Evolutionary conservation across 2,113 vertebrate species (phyloP), one percentile per base, ranked within the genome.

Genomic region (Hemibagrus wyckioides): DNA sequence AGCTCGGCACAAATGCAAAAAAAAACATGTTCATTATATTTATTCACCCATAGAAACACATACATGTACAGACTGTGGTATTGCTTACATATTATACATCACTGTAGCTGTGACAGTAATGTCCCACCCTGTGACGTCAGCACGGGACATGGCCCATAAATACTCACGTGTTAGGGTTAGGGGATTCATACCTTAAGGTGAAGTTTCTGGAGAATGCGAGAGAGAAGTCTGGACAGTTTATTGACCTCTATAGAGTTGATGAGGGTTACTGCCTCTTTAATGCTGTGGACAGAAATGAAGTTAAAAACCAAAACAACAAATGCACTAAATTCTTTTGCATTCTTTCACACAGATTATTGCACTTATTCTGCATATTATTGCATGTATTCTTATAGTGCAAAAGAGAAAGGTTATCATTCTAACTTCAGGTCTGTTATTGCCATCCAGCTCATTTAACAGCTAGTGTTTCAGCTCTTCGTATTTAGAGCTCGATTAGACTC

Each of bases 151-250:
- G 17, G 6, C 56, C 19, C 5, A 48, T 48, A 8, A 48, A 5
- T 8, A 48, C 5, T 7, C 44, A 48, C 6, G 44, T 48, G 9
- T 48, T 48, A 48, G 44, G 5, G 5, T 48, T 25, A 11, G 6
- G n/a, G 50, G 77, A 23, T 36, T 73, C 69, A 54, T 91, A 99
- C 98, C 97, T 99, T 99, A 63, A 98, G 90, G 90, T 99, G 98
- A 90, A 99, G 96, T 92, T 96, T 99, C 89, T 99, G 97, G 83
- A 97, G 95, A 83, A 99, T 97, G 36, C 96, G 96, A 8, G 95
- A 97, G 30, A 99, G 96, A 13, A 99, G 93, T 44, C 97, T 95
- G 84, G 97, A 96, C 91, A 99, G 98, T 90, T 97, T 97, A 91
- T 94, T 96, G 28, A 92, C 89, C 85, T 98, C 97, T 88, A 99